A percentile compares a stretch with the other conserved stretches of the same genome.
These are phyloP conservation scores for Ectemnius continuus DNA, from an alignment of 2,888 invertebrate genomes.

Conservation along the genomic window DNA sequence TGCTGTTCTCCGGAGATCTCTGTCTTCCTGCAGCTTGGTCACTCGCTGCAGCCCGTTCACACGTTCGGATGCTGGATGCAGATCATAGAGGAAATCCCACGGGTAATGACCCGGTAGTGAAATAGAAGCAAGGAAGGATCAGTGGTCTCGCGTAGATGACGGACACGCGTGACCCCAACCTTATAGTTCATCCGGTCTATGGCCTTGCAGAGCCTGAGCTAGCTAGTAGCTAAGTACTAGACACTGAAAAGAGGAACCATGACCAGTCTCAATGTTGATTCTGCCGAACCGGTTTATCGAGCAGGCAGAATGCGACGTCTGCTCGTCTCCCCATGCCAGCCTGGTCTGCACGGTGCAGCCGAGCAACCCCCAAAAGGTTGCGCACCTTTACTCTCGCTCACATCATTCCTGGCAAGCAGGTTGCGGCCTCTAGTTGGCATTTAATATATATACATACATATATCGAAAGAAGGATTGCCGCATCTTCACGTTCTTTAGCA, in stretches of 20 bases:
- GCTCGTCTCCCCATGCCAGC: slow-evolving; percentile 10
- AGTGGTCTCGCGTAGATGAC: slow-evolving; percentile 36
- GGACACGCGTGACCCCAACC: slow-evolving; percentile 65
- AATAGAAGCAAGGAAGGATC: slow-evolving; percentile 44
- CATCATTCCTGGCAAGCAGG: slow-evolving; percentile 57
- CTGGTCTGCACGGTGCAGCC: slow-evolving; percentile 42
- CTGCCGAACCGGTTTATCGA: slow-evolving; percentile 62
- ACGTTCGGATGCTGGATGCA: slow-evolving; percentile 27
- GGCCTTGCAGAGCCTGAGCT: slow-evolving; percentile 34
- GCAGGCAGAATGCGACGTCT: slow-evolving; percentile 7
- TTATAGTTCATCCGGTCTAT: slow-evolving; percentile 56
- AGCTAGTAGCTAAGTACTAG: neutral
- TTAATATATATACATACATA: no score
- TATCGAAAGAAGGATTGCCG: slow-evolving; percentile 57
- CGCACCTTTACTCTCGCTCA: slow-evolving; percentile 50
- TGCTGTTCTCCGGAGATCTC: no score
- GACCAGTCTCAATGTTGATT: slow-evolving; percentile 76
- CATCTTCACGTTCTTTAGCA: slow-evolving; percentile 31
- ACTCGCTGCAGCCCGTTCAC: slow-evolving; percentile 21
- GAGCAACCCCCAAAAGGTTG: slow-evolving; percentile 28
- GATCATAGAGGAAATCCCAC: slow-evolving; percentile 33
- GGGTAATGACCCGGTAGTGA: slow-evolving; percentile 40
- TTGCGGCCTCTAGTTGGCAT: slow-evolving; percentile 51
- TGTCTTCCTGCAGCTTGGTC: no score
- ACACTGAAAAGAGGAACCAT: slow-evolving; percentile 61